Evolutionary conservation across 2,888 invertebrate species (phyloP).

Genomic region (Cremastobaeus sp.): DNA sequence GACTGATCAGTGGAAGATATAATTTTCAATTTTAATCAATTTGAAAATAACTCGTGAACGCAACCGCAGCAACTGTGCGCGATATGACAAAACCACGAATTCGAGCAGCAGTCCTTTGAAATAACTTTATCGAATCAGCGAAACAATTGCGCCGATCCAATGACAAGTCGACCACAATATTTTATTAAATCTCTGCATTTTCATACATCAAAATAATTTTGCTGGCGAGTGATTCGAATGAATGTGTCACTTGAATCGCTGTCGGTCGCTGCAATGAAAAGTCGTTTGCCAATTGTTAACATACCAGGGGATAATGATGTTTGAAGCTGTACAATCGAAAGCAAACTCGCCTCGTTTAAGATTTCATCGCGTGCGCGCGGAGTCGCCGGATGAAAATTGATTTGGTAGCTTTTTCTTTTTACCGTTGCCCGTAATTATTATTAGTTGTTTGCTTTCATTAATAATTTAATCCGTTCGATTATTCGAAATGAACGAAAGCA

Average conservation of each 20-base stretch:
- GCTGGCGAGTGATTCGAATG: constrained; percentile 31
- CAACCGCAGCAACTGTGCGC: constrained; percentile 21
- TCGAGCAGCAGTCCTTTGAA: constrained; percentile 4
- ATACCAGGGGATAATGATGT: constrained; percentile 20
- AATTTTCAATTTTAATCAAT: constrained; percentile 47
- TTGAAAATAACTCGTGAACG: constrained; percentile 20
- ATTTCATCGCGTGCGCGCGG: constrained; percentile 27
- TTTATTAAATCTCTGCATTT: constrained; percentile 47
- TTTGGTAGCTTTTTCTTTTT: too few species aligned
- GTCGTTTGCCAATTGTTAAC: constrained; percentile 21
- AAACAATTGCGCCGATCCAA: constrained; percentile 39
- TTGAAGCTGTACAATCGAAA: constrained; percentile 15
- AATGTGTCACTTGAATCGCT: constrained; percentile 20
- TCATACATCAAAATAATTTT: constrained; percentile 48
- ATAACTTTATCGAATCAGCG: constrained; percentile 40
- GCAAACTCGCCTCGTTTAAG: constrained; percentile 15
- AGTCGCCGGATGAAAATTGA: too few species aligned
- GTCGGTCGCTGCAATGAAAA: constrained; percentile 22
- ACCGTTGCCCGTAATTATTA: too few species aligned
- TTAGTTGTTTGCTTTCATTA: too few species aligned
- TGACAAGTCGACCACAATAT: constrained; percentile 42
- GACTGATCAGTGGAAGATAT: constrained; percentile 37
- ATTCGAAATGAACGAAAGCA: too few species aligned
- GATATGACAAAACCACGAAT: constrained; percentile 38
- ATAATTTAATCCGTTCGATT: too few species aligned